Conservation (phyloP, 2,113 vertebrate genomes). For the Setophaga coronata region DNA sequence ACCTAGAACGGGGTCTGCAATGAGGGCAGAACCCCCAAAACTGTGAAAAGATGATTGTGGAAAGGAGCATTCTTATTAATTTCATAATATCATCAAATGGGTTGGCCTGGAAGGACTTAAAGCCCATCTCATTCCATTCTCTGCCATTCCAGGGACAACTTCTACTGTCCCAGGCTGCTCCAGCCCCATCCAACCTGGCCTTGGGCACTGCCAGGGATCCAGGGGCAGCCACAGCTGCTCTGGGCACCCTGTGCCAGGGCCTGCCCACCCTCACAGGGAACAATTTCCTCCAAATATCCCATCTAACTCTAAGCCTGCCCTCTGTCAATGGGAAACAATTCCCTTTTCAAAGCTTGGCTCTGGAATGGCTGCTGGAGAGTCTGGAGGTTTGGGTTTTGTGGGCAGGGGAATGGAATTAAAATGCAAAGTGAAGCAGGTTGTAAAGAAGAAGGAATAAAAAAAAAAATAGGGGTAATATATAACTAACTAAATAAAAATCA, state of each 20-base stretch:
- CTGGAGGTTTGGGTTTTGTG: not conserved
- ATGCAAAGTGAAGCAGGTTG: not conserved
- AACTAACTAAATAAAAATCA: not conserved
- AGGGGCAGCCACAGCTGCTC: not conserved
- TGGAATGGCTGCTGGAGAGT: not conserved
- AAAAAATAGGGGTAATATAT: no score
- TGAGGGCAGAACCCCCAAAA: not conserved
- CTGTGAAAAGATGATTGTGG: not conserved
- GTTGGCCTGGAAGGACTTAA: not conserved
- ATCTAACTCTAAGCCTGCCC: not conserved
- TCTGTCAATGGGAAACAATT: not conserved
- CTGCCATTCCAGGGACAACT: not conserved
- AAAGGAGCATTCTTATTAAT: not conserved
- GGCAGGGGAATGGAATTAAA: not conserved
- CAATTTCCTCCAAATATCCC: not conserved
- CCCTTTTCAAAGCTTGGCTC: not conserved
- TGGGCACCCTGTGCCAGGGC: not conserved
- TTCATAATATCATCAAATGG: not conserved
- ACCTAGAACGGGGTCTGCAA: not conserved
- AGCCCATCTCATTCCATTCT: accelerated
- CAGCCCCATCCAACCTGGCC: accelerated
- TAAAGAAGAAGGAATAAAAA: not conserved
- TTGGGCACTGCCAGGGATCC: not conserved
- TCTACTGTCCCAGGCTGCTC: accelerated
- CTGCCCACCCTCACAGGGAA: not conserved